Conservation (phyloP, 2,797 vertebrate species). For the Onychomys leucogaster region DNA sequence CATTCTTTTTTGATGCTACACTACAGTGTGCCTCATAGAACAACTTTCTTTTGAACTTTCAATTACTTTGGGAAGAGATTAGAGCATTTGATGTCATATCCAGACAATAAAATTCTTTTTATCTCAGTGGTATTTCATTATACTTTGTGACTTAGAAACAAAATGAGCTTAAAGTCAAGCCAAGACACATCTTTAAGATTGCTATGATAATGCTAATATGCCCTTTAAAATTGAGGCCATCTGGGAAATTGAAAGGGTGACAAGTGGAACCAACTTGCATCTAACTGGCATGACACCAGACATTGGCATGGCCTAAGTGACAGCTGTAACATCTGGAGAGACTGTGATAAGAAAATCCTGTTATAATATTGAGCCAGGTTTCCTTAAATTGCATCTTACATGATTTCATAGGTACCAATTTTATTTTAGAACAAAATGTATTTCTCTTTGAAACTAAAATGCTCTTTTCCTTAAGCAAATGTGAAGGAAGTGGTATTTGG, state of each 20-base stretch:
- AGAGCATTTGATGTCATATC: conserved; percentile 66
- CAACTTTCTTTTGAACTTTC: conserved; percentile 32
- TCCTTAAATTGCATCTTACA: conserved; percentile 83
- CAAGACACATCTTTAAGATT: conserved; percentile 86
- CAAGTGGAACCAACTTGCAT: conserved; percentile 89
- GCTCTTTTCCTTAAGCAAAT: conserved; percentile 78
- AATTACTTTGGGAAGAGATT: conserved; percentile 70
- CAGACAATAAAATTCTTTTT: conserved; percentile 80
- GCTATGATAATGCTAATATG: conserved; percentile 88
- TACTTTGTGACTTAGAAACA: conserved; percentile 81
- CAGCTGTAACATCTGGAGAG: conserved; percentile 87
- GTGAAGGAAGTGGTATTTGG: conserved; percentile 73
- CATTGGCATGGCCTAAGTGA: conserved; percentile 86
- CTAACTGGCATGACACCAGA: conserved; percentile 86
- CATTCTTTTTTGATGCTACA: conserved; percentile 27
- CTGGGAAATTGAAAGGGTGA: conserved; percentile 89
- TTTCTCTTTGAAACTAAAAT: conserved; percentile 67
- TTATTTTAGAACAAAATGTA: conserved; percentile 78
- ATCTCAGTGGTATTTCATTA: conserved; percentile 81
- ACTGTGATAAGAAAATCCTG: conserved; percentile 89
- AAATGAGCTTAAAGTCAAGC: conserved; percentile 79
- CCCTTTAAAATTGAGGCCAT: conserved; percentile 88
- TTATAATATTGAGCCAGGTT: conserved; percentile 81
- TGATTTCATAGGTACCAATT: conserved; percentile 80
- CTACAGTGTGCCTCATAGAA: conserved; percentile 38